Conservation (phyloP, 1,140 invertebrate genomes). For the Archivesica marissinica region DNA sequence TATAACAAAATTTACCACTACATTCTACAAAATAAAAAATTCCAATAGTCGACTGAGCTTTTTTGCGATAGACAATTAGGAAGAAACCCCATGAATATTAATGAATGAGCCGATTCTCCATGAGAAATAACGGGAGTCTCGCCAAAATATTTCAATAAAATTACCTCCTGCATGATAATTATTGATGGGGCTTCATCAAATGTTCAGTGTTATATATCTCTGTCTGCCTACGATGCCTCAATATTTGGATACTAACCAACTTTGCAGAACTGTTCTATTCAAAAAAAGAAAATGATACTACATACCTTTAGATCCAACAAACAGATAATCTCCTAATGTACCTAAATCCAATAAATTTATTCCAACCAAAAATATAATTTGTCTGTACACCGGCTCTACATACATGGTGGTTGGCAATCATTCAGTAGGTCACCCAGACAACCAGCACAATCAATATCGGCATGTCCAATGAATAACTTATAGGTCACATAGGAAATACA, state of each 20-base stretch:
- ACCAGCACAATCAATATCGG: background rate
- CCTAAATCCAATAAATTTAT: too few species aligned
- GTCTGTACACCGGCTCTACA: too few species aligned
- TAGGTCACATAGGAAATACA: background rate
- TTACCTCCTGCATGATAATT: slow-evolving; percentile 21
- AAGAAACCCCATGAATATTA: slow-evolving; percentile 36
- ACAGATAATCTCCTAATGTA: too few species aligned
- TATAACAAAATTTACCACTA: too few species aligned
- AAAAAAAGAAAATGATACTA: too few species aligned
- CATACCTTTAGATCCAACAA: too few species aligned
- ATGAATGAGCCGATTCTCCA: background rate
- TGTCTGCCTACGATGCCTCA: background rate
- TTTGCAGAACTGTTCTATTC: background rate
- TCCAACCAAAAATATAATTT: too few species aligned
- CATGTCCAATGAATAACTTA: background rate
- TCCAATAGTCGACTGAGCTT: background rate
- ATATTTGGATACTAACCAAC: slow-evolving; percentile 8
- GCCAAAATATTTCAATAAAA: slow-evolving; percentile 43
- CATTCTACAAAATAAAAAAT: too few species aligned
- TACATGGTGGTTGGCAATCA: background rate
- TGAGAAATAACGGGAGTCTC: slow-evolving; percentile 3
- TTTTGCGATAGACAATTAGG: background rate
- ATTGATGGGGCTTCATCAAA: background rate
- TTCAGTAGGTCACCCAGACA: background rate
- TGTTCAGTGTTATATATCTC: background rate